Evolutionary conservation across 2,797 vertebrate species (phyloP), one percentile per base, ranked within the genome.

Genomic region (Myioborus melanocephalus): DNA sequence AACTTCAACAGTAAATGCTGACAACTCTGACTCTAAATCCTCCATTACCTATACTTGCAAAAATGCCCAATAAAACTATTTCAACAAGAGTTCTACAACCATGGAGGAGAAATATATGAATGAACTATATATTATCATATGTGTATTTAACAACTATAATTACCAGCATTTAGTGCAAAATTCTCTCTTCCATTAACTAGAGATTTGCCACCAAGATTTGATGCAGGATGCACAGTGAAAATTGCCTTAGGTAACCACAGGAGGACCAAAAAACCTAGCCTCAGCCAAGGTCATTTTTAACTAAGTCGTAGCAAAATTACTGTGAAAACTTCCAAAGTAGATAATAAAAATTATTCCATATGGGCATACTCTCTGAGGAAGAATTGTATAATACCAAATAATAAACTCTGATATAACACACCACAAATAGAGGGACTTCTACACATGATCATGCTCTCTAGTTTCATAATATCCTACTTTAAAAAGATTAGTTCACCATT

Each of bases 241-340:
- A 43, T 92, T 95, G 90, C 90, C 90, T 92, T 90, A 94, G 92
- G 92, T 95, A 93, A 61, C 59, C 92, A 96, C 94, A 94, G 55
- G 90, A 96, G 86, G 70, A 90, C 90, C 30, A 84, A 70, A 95
- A 88, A 37, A 8, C 3, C 53, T 71, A 96, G 22, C 55, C 86
- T 90, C 46, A 87, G 90, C 70, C 46, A 93, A 84, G 90, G 96
- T 95, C 46, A 96, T 87, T 93, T 93, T 95, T 95, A 96, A 96
- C 61, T 92, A 96, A 81, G 14, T 69, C 84, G 24, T 22, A 95
- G 30, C 12, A 95, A 93, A 96, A 96, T 82, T 87, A 84, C 70
- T 52, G 27, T 41, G 35, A 76, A 94, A 92, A 92, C 20, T 84
- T 92, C 24, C 22, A 20, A 82, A 84, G 44, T 20, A 84, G 70